These are phyloP conservation scores for Drosophila virilis DNA, from an alignment of 1,140 invertebrate genomes.

Conservation along the genomic window DNA sequence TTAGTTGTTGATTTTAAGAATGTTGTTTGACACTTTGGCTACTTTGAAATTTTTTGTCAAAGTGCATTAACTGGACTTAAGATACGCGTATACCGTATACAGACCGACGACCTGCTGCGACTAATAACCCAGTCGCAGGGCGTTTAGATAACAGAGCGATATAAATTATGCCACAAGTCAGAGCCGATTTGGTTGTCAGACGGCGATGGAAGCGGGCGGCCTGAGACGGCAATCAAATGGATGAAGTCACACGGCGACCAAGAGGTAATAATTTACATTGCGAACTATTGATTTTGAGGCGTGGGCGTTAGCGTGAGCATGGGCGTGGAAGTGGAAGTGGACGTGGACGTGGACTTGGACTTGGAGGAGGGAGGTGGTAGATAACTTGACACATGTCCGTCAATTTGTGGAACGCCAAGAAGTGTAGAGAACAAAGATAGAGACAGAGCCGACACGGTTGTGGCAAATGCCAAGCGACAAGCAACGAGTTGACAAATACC, in stretches of 20 bases:
- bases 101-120: slow-evolving; percentile 29
- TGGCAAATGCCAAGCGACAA: slow-evolving; percentile 39
- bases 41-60: too few relatives aligned
- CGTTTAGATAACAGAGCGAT: slow-evolving; percentile 54
- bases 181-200: slow-evolving; percentile 50
- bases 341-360: slow-evolving; percentile 9
- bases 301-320: too few relatives aligned
- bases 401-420: slow-evolving; percentile 55
- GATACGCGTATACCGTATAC: slow-evolving; percentile 37
- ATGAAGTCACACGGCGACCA: slow-evolving; percentile 68
- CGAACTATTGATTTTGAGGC: slow-evolving; percentile 73
- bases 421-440: slow-evolving; percentile 33
- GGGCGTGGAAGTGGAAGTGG: slow-evolving; percentile 13
- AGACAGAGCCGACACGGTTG: slow-evolving; percentile 34
- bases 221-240: slow-evolving; percentile 49
- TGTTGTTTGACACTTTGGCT: slow-evolving; percentile 2
- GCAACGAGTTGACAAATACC: slow-evolving; percentile 76
- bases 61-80: slow-evolving; percentile 47
- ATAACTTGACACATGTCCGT: slow-evolving; percentile 78
- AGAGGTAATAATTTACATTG: slow-evolving; percentile 77
- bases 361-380: not conserved
- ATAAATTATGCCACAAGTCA: slow-evolving; percentile 67
- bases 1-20: slow-evolving; percentile 33
- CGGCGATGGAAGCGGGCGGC: not conserved
- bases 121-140: slow-evolving; percentile 45